phyloP scores from a whole-genome alignment of 2,888 invertebrate species.

The Parasteatoda lunata region DNA sequence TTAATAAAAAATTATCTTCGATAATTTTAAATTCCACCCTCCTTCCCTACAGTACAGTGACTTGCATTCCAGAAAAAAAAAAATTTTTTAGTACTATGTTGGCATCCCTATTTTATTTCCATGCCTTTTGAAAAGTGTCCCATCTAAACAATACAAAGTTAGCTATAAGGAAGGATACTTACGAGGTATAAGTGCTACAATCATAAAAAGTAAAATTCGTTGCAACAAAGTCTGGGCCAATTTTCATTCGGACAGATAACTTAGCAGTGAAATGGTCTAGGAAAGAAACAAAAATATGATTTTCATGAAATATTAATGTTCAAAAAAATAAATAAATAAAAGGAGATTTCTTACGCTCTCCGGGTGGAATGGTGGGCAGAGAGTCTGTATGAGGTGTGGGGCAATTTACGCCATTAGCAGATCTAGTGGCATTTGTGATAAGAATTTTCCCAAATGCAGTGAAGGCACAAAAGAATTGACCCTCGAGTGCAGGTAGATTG shows the following conservation, averaged over 20 bases:
- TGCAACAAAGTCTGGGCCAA: slow-evolving; percentile 94
- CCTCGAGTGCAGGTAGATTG: slow-evolving; percentile 90
- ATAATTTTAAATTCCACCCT: no score
- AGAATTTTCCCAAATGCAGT: slow-evolving; percentile 81
- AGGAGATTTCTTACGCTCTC: slow-evolving; percentile 81
- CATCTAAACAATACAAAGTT: not conserved
- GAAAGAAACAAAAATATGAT: slow-evolving; percentile 71
- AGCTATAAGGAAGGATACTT: slow-evolving; percentile 70
- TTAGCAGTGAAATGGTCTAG: slow-evolving; percentile 94
- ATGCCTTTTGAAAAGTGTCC: not conserved
- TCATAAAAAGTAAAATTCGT: slow-evolving; percentile 99
- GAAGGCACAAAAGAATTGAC: slow-evolving; percentile 94
- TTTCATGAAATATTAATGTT: not conserved
- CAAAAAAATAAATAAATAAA: not conserved
- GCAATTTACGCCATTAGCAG: slow-evolving; percentile 93
- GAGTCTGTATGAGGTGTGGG: slow-evolving; percentile 95
- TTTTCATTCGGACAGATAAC: slow-evolving; percentile 91
- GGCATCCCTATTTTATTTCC: no score
- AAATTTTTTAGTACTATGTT: no score
- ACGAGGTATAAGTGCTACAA: slow-evolving; percentile 94
- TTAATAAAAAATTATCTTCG: no score
- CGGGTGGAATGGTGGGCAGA: slow-evolving; percentile 91
- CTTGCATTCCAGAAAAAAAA: no score
- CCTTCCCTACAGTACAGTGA: no score
- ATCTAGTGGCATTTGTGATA: slow-evolving; percentile 91